Evolutionary conservation across 2,113 vertebrate species (phyloP).

Genomic region (Pangasianodon gigas): DNA sequence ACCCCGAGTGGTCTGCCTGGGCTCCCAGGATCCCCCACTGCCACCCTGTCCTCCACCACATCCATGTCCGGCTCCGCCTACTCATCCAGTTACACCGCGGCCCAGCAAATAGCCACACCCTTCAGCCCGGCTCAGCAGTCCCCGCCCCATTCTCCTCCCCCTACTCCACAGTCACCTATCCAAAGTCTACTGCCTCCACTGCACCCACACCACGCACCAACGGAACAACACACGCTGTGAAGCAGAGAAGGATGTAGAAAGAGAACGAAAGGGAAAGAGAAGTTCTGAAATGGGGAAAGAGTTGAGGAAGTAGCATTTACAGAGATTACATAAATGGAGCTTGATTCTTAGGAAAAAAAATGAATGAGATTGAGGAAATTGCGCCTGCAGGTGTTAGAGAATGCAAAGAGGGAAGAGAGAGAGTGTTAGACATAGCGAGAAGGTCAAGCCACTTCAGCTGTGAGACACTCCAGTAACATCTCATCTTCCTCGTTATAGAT

Average conservation of each 20-base stretch:
- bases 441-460: conserved; percentile 45
- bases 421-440: conserved; percentile 54
- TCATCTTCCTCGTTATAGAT: conserved; percentile 38
- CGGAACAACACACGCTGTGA: conserved; percentile 88
- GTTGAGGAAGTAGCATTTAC: conserved; percentile 15
- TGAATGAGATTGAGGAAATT: conserved; percentile 39
- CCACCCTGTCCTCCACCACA: conserved; percentile 57
- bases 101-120: conserved; percentile 67
- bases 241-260: conserved; percentile 40
- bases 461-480: conserved; percentile 37
- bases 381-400: conserved; percentile 48
- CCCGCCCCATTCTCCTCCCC: conserved; percentile 78
- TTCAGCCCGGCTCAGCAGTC: conserved; percentile 72
- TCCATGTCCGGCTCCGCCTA: conserved; percentile 63
- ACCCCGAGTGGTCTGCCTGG: conserved; percentile 19
- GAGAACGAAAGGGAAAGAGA: conserved; percentile 7
- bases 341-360: conserved; percentile 40
- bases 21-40: conserved; percentile 46
- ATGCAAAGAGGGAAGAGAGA: conserved; percentile 47
- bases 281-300: not conserved
- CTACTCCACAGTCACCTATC: conserved; percentile 80
- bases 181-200: conserved; percentile 76
- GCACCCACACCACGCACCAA: conserved; percentile 75
- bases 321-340: conserved; percentile 26
- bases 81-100: conserved; percentile 69